Evolutionary conservation across 2,888 invertebrate species (phyloP), one percentile per base, ranked within the genome.

Genomic region (Volucella bombylans): DNA sequence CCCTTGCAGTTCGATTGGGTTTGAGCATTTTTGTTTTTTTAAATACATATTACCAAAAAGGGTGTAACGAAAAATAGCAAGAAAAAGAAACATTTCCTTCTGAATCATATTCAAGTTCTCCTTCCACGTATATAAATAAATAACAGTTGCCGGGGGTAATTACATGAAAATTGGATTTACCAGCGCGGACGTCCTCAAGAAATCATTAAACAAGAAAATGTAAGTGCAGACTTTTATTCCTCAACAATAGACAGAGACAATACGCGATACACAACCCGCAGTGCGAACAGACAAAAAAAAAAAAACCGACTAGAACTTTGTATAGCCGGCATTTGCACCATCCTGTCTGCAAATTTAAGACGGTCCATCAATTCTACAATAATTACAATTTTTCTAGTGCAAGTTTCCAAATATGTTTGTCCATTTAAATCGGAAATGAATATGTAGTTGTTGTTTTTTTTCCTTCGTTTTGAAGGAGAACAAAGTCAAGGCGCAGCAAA

Each of bases 161-260:
- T 67, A 80, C 71, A 61, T 55, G 14, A 71, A 69, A 83, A 76
- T 83, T 83, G 83, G 83, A 83, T 80, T 83, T 80, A 80, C 69
- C 74, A 76, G 83, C 74, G 83, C 64, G 18, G 31, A 65, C 12
- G 45, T 50, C 68, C 1, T 23, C 61, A 43, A 57, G 52, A 41
- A 68, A 59, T 62, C 69, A 47, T 72, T 45, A 39, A 62, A 31
- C 31, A 31, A 31, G 18, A 62, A 69, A 79, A 79, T 69, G 82
- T 83, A 83, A 83, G 82, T 83, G 82, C 55, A 82, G 72, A 55
- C 64, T 68, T 72, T 78, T 62, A 77, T 76, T 81, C 43, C 52
- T 38, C 52, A 54, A 31, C 0, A 31, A 31, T 31, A 31, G 31
- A 4, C 31, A 31, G 1, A 31, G 31, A 31, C 31, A 23, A 2